phyloP scores from a whole-genome alignment of 2,797 vertebrate species.

The Cichlasoma orientale region DNA sequence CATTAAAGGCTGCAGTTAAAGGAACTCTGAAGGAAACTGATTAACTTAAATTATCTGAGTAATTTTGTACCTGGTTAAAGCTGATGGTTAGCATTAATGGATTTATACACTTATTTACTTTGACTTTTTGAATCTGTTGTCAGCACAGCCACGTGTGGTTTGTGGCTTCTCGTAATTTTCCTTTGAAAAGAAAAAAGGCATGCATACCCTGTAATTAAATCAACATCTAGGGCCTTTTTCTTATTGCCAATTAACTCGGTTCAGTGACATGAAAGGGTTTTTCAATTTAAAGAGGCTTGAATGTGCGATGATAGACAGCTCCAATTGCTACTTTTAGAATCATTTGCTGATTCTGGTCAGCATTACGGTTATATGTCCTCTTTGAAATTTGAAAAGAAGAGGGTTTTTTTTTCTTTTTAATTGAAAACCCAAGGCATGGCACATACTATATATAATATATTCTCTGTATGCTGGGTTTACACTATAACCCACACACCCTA shows the following conservation, averaged over 20 bases:
- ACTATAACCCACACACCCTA: conserved; percentile 19
- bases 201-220: conserved; percentile 68
- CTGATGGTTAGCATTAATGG: conserved; percentile 30
- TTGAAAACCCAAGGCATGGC: conserved; percentile 30
- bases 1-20: conserved; percentile 79
- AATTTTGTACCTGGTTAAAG: conserved; percentile 60
- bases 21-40: conserved; percentile 74
- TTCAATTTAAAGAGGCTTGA: conserved; percentile 57
- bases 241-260: conserved; percentile 70
- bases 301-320: conserved; percentile 62
- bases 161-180: conserved; percentile 26
- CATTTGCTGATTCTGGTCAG: conserved; percentile 69
- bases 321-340: conserved; percentile 69
- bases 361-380: conserved; percentile 41
- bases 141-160: conserved; percentile 7
- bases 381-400: conserved; percentile 46
- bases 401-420: not conserved
- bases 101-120: conserved; percentile 43
- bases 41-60: conserved; percentile 74
- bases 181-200: conserved; percentile 34
- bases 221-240: conserved; percentile 67
- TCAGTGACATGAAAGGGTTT: conserved; percentile 68
- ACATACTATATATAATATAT: conserved; percentile 37
- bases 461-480: conserved; percentile 29
- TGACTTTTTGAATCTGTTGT: conserved; percentile 26